Evolutionary conservation across 1,140 invertebrate genomes (phyloP), one percentile per base, ranked within the genome.

Genomic region (Neodiprion fabricii): DNA sequence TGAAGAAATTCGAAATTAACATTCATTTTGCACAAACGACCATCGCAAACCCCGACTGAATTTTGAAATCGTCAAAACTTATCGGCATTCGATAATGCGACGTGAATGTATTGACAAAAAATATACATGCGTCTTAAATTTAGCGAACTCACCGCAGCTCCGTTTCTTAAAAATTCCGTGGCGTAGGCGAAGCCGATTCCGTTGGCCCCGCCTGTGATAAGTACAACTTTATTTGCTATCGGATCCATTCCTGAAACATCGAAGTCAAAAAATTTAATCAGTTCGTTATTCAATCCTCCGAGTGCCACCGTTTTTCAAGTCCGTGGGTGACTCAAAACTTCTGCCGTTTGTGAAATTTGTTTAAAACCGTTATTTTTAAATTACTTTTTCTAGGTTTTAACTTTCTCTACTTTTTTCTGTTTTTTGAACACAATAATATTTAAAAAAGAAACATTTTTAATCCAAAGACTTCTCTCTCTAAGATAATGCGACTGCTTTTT

Each of bases 151-250:
- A 87, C 87, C 81, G 81, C 84, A 0, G 81, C 83, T 17, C 79
- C 80, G 9, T 82, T 81, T 67, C 80, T 74, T 11, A 87, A 75
- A 0, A 88, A 76, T 8, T 78, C 77, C 65, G 79, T 75, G 47
- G 75, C 75, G 70, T 85, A 83, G 11, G 79, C 82, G 48, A 80
- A 79, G 47, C 86, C 86, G 5, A 88, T 80, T 0, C 87, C 86
- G 28, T 82, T 80, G 14, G 85, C 84, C 12, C 81, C 87, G 14
- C 87, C 87, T 14, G 87, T 87, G 8, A 89, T 78, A 4, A 89
- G 73, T 9, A 81, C 87, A n/a, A 84, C 79, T 75, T 87, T 85
- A 40, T 87, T 85, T 40, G 28, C 28, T 40, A 40, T 40, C 1
- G 1, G 28, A 40, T 40, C 28, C 28, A 40, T 40, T 40, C 28